Evolutionary conservation across 2,888 invertebrate species (phyloP).

Genomic region (Pimpla rufipes): DNA sequence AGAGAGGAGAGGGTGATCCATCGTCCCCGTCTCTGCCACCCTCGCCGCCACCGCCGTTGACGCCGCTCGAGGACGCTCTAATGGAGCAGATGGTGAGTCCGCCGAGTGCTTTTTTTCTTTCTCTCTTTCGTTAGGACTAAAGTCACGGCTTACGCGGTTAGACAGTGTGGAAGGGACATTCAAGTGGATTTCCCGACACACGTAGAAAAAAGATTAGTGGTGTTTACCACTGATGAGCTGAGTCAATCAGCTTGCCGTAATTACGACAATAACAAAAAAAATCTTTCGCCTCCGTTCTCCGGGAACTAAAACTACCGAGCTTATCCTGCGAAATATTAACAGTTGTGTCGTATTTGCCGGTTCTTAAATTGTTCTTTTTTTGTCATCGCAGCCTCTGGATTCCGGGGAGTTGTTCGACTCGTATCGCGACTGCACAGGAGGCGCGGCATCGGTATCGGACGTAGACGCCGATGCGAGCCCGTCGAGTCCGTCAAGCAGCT

Average conservation of each 20-base stretch:
- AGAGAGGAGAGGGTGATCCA: slow-evolving; percentile 87
- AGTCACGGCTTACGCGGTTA: neutral
- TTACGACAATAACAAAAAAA: no score
- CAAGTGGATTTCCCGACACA: neutral
- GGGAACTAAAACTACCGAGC: neutral
- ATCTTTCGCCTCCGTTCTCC: neutral
- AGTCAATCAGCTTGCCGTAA: neutral
- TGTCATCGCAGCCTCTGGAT: slow-evolving; percentile 79
- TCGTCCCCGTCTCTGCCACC: slow-evolving; percentile 85
- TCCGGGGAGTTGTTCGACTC: slow-evolving; percentile 84
- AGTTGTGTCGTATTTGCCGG: neutral
- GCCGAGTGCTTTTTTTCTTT: slow-evolving; percentile 20
- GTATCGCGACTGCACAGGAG: slow-evolving; percentile 84
- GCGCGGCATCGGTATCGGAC: slow-evolving; percentile 84
- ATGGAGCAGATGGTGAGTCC: slow-evolving; percentile 85
- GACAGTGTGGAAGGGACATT: neutral
- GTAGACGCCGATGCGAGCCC: slow-evolving; percentile 84
- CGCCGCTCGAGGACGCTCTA: slow-evolving; percentile 83
- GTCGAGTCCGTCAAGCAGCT: slow-evolving; percentile 85
- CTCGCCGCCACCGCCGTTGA: slow-evolving; percentile 81
- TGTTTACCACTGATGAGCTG: neutral
- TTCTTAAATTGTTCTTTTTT: neutral
- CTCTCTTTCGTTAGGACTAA: neutral
- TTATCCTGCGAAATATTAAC: neutral
- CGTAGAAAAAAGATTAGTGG: neutral